Evolutionary conservation across 30 jellyfish, hydroid and myxozoan species (phyloP), one percentile per base, ranked within the genome.

Genomic region (Mastigias papua): DNA sequence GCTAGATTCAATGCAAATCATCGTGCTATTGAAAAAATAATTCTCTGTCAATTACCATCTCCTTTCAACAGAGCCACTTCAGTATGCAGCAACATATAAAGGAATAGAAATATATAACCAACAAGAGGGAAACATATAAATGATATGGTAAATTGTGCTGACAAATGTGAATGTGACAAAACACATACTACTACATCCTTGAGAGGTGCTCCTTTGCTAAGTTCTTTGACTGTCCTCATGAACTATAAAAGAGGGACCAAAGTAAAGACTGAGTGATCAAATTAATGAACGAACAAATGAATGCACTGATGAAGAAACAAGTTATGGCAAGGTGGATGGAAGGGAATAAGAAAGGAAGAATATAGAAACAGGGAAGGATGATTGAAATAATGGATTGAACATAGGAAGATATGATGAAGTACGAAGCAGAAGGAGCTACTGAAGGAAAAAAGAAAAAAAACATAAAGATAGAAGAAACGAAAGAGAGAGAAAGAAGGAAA

Each of bases 211-310:
- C 90, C 90, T 64, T 80, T 31, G 71, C 90, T 80, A 33, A 80
- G 57, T 48, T 34, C 63, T 64, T 80, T 75, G 11, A 80, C 82
- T 17, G 90, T 80, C 33, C 63, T 80, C 90, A 80, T 80, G 48
- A 80, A 80, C 90, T 80, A 64, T 65, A 28, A 19, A 20, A 19
- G 33, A 9, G n/a, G 13, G 9, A 61, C 11, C 29, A 61, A 61
- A 20, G 73, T 9, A 61, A 61, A 61, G 23, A 19, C 11, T 9
- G 13, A 27, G 23, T 61, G 73, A 26, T 9, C 33, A 9, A 27
- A 27, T 0, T n/a, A n/a, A 61, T 61, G 73, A 26, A n/a, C 60
- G 21, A 58, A 58, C 5, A 58, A 58, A 23, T 20, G 7, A 58
- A 17, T 58, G n/a, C n/a, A n/a, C n/a, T n/a, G n/a, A n/a, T n/a